phyloP scores from a whole-genome alignment of 2,888 invertebrate species.

The Drosophila putrida region DNA sequence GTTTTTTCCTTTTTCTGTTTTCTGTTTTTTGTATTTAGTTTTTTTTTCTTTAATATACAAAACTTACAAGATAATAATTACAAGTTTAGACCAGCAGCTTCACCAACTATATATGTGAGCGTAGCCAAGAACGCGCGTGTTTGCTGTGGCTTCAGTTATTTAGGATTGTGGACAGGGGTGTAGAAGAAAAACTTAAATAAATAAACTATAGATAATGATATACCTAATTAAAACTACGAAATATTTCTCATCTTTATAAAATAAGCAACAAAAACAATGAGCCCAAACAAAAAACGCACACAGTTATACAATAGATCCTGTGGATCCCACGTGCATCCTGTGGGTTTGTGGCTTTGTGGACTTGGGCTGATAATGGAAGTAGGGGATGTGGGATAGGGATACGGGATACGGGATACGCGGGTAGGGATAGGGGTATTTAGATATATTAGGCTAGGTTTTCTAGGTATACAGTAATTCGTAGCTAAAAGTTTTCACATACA shows the following conservation, averaged over 20 bases:
- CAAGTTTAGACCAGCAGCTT: constrained; percentile 57
- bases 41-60: constrained; percentile 51
- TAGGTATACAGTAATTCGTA: constrained; percentile 63
- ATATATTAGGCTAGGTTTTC: constrained; percentile 69
- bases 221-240: constrained; percentile 69
- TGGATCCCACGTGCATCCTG: not conserved
- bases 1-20: not conserved
- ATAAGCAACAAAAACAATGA: constrained; percentile 82
- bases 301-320: constrained; percentile 1
- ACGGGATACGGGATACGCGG: not conserved
- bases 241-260: constrained; percentile 73
- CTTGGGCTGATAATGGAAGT: constrained; percentile 18
- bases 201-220: constrained; percentile 61
- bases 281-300: constrained; percentile 44
- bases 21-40: not conserved
- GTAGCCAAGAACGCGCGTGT: constrained; percentile 11
- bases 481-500: constrained; percentile 51
- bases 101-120: constrained; percentile 11
- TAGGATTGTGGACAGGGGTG: constrained; percentile 51
- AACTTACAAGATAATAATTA: constrained; percentile 73
- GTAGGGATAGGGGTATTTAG: constrained; percentile 26
- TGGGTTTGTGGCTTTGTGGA: not conserved
- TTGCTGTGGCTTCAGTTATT: constrained; percentile 41
- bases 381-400: not conserved
- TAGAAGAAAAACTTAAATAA: constrained; percentile 72